Conservation (phyloP, 2,797 vertebrate genomes). For the Diglossa cyanea region DNA sequence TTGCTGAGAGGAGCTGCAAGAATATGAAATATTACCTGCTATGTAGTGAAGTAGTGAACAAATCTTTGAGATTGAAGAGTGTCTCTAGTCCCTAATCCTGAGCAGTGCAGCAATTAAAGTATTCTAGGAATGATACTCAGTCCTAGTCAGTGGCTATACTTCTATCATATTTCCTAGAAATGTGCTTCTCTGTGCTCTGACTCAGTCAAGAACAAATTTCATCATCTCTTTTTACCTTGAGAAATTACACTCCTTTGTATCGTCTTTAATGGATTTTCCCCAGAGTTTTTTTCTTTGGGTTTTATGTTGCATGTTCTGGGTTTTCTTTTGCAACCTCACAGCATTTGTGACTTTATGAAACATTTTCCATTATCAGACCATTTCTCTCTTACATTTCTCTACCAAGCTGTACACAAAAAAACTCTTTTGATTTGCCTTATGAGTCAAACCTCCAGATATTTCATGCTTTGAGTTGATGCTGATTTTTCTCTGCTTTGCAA, state of each 20-base stretch:
- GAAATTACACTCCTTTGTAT: neutral
- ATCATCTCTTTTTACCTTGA: neutral
- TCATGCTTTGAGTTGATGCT: neutral
- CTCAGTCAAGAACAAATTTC: slow-evolving; percentile 30
- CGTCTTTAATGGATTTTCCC: neutral
- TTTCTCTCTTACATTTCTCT: neutral
- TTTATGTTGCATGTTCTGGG: neutral
- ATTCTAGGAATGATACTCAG: neutral
- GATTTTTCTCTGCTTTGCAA: neutral
- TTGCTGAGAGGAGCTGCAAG: neutral
- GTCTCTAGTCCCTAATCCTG: neutral
- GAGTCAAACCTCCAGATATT: neutral
- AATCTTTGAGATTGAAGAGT: neutral
- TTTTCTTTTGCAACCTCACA: neutral
- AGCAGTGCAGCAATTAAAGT: neutral
- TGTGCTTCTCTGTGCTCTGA: neutral
- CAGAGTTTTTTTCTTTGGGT: neutral
- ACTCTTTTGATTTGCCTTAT: neutral
- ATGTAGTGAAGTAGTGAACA: neutral
- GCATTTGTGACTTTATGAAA: neutral
- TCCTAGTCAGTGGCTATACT: neutral
- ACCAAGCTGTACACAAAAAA: neutral
- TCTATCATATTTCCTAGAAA: slow-evolving; percentile 11
- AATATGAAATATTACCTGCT: neutral
- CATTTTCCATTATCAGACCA: neutral